Conservation (phyloP, 2,797 vertebrate species). For the Thaleichthys pacificus region DNA sequence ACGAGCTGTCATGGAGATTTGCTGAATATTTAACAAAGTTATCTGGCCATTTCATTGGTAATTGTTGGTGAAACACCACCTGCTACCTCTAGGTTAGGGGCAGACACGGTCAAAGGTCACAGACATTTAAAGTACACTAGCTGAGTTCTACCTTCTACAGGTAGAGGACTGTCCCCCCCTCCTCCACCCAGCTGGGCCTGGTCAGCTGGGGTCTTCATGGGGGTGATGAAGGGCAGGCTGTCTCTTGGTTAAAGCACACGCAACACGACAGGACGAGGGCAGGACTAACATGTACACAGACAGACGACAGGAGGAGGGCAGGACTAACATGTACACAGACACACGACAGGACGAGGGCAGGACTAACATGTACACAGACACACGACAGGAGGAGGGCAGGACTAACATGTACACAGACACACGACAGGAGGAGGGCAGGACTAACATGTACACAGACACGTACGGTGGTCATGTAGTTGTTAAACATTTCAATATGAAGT, state of each 20-base stretch:
- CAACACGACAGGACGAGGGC: neutral
- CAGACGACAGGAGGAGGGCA: neutral
- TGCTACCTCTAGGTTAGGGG: neutral
- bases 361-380: neutral
- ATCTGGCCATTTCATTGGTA: neutral
- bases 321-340: neutral
- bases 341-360: neutral
- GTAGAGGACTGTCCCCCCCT: neutral
- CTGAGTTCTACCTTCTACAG: no score
- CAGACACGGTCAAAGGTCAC: neutral
- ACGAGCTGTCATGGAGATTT: neutral
- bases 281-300: neutral
- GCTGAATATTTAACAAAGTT: neutral
- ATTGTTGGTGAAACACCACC: neutral
- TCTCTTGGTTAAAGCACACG: neutral
- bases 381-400: neutral
- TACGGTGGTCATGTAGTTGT: neutral
- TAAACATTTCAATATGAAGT: neutral
- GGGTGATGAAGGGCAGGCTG: neutral
- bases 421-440: neutral
- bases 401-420: neutral
- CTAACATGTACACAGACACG: neutral
- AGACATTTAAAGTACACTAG: neutral
- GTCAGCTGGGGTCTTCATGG: neutral
- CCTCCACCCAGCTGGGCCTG: neutral